phyloP scores from a whole-genome alignment of 2,113 vertebrate genomes.

The Etheostoma spectabile region DNA sequence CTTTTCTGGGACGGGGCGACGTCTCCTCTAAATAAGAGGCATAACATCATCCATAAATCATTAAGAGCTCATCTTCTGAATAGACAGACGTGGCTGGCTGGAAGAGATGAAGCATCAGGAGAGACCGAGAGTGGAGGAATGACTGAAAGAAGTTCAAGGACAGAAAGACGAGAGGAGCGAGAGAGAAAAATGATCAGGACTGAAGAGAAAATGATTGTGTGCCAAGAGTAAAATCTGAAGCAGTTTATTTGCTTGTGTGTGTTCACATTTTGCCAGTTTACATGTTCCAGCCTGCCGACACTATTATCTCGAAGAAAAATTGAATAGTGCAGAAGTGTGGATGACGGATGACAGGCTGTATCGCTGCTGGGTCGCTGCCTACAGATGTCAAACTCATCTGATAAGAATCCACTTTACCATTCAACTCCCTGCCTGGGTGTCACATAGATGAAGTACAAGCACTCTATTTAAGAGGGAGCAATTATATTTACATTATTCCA shows the following conservation, averaged over 20 bases:
- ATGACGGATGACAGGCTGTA: constrained; percentile 9
- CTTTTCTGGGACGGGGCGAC: constrained; percentile 16
- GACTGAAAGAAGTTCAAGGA: neutral
- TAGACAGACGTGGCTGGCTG: neutral
- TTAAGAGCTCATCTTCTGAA: constrained; percentile 11
- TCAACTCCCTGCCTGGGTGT: neutral
- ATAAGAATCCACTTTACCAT: constrained; percentile 28
- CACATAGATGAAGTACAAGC: constrained; percentile 2
- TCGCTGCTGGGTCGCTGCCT: constrained; percentile 37
- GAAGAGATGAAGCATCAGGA: neutral
- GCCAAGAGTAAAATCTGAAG: neutral
- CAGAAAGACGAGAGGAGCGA: neutral
- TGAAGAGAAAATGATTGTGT: neutral
- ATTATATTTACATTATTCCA: constrained; percentile 33
- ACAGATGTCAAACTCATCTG: constrained; percentile 26
- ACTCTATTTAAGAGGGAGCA: neutral
- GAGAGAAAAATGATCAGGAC: neutral
- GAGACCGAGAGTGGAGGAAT: neutral
- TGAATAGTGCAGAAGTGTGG: neutral
- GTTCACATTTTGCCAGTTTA: neutral
- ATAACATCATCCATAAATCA: constrained; percentile 48
- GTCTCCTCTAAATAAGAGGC: constrained; percentile 27
- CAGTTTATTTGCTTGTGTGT: neutral
- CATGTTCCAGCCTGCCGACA: constrained; percentile 4
- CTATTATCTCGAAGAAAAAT: neutral